Evolutionary conservation across 2,797 vertebrate species (phyloP), one percentile per base, ranked within the genome.

Genomic region (Benthosema pterotum): DNA sequence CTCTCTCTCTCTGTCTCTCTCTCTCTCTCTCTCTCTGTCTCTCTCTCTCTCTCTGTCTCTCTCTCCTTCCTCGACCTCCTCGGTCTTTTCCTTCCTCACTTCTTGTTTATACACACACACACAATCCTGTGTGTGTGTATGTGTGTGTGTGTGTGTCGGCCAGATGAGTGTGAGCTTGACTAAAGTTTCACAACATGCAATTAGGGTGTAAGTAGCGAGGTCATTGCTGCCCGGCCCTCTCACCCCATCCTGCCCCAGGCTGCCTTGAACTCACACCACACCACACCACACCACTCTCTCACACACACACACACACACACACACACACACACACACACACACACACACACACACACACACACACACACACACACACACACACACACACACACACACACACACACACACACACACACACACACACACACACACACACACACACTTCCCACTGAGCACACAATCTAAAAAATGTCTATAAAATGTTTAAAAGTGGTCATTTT

Each of bases 161-260:
- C 78, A 84, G 86, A 91, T 91, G 92, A 94, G 90, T 93, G 91
- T 86, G 92, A 90, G 90, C 76, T 38, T 82, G 92, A 74, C 89
- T 93, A 90, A 92, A 93, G 87, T 95, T 94, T 94, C 93, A 91
- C 90, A 93, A 92, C 89, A 86, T 71, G 49, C 90, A 94, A 92
- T 93, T 93, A 93, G 86, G 89, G 80, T 91, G 91, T 93, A 92
- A 94, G 88, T 91, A 91, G 91, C 86, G 69, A 90, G 89, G 89
- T 90, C 87, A 88, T 57, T 59, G 60, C 66, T 57, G 81, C 72
- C 74, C 51, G 7, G 75, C 69, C 74, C 62, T 69, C 59, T 75
- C 63, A 52, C 71, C 75, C 77, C 72, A 46, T 75, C 75, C 77
- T 67, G 64, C 70, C 77, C 16, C 38, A 4, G 12, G 12, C n/a